Base-by-base conservation (phyloP, 1,140 invertebrate genomes). In the Oreohelix idahoensis region DNA sequence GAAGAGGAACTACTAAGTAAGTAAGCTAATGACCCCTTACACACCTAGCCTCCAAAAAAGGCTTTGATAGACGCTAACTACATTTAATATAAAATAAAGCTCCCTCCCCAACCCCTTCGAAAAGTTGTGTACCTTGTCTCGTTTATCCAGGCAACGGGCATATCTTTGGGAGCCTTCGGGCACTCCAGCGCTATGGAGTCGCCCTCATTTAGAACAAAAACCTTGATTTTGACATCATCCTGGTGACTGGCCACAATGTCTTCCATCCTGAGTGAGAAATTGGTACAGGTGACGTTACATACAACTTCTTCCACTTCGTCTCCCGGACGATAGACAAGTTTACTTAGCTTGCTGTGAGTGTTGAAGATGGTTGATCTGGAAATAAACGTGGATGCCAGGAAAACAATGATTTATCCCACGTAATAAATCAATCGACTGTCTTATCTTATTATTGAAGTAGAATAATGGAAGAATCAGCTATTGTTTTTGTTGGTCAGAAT, bases 91-190 rank as follows among this genome's bases (percentile, higher is more conserved):
- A n/a, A n/a, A n/a, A n/a, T n/a, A n/a, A n/a, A n/a, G n/a, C n/a
- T n/a, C n/a, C n/a, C n/a, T n/a, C n/a, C n/a, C n/a, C n/a, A n/a
- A n/a, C n/a, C n/a, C n/a, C n/a, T n/a, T n/a, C n/a, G n/a, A n/a
- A n/a, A n/a, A n/a, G n/a, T n/a, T n/a, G n/a, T 15, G 15, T 78
- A 78, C 45, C 4, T 79, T 11, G 53, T 58, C 2, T 35, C 58
- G 26, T 79, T 79, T 1, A 79, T 36, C 77, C 77, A 79, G 17
- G 77, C 77, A 11, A 79, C 77, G 20, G 77, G 58, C 58, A 63
- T 66, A 32, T 79, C 77, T 17, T 32, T 32, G 15, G 77, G 58
- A 11, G 77, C 58, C 0, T 66, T 8, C n/a, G 51, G 77, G 35
- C 77, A 79, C 17, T 36, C 45, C 11, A 79, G 36, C 8, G 29